Evolutionary conservation across 2,797 vertebrate genomes (phyloP), one percentile per base, ranked within the genome.

Genomic region (Phataginus tricuspis): DNA sequence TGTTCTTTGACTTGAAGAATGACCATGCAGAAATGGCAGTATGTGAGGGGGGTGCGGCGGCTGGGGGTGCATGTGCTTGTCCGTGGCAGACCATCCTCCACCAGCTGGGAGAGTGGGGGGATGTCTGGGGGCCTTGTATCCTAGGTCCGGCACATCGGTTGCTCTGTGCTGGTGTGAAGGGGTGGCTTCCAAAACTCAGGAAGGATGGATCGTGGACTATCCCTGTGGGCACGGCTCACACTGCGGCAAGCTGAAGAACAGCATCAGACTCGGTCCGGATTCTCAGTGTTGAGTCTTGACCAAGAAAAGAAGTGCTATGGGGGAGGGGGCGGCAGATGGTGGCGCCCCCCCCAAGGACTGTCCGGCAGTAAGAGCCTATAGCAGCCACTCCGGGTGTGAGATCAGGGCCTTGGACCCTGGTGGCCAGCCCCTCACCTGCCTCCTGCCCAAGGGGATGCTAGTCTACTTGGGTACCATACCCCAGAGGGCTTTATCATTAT

Each of bases 51-150:
- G 39, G 5, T 11, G 10, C 2, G 4, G 45, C 2, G 45, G 16
- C n/a, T n/a, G 18, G 5, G 18, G 18, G 29, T 0, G 1, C n/a
- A 0, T 1, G 29, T 14, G 23, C 12, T 78, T 72, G 0, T 51
- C 92, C 66, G 42, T 45, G 53, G 37, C 82, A 45, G 66, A 61
- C 34, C 39, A 39, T 19, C 57, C 37, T 69, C 61, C 3, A 1
- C 16, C 69, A 34, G 39, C 66, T 7, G 6, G 8, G 63, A 31
- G 68, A 42, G 11, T 0, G 0, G 8, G 39, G 16, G 1, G 45
- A 1, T 31, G 49, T 27, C 18, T 21, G 51, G 5, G 18, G 31
- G 14, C 61, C 42, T 53, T 66, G 68, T 4, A 19, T 6, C n/a
- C n/a, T 45, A 37, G 27, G 7, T 42, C n/a, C 27, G 29, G 39